Base-by-base conservation (phyloP, 1,140 invertebrate species). In the Diorhabda elongata region DNA sequence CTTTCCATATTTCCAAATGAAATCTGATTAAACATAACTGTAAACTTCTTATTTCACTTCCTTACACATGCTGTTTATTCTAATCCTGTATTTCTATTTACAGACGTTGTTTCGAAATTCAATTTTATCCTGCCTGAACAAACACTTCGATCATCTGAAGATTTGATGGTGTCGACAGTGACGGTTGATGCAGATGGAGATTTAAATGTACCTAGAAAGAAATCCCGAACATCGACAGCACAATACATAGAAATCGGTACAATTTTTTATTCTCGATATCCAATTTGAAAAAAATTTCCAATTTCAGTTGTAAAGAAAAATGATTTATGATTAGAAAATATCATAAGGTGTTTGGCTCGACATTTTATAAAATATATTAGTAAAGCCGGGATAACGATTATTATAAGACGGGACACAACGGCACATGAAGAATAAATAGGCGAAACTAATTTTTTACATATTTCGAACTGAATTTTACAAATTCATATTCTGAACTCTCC, bases 51-150 rank as follows among this genome's bases (percentile, higher is more conserved):
- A 26, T 26, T 26, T 26, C 26, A 26, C 26, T 26, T 26, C 26
- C 1, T 26, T 26, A 26, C 26, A 26, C 0, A 26, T 26, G 26
- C 26, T 26, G 26, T 52, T 52, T 52, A 52, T 4, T 8, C 47
- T 52, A n/a, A 52, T 52, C 7, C 59, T 4, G 42, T 61, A 42
- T 61, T 41, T 61, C 5, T 61, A 61, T 75, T 76, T 78, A 66
- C 78, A 87, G 85, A 81, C 77, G 80, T 81, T 3, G 79, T 87
- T 11, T 86, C 87, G 41, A 83, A 79, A 76, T 89, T 89, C 77
- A 72, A 77, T 66, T 90, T 89, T 68, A 80, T 79, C 45, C 84
- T 81, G 74, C 86, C 87, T 5, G 69, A 74, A 5, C 68, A 70
- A 58, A 47, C 64, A 44, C 26, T 26, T 26, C 26, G 26, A 26